Evolutionary conservation across 2,113 vertebrate species (phyloP).

Genomic region (Petromus typicus): DNA sequence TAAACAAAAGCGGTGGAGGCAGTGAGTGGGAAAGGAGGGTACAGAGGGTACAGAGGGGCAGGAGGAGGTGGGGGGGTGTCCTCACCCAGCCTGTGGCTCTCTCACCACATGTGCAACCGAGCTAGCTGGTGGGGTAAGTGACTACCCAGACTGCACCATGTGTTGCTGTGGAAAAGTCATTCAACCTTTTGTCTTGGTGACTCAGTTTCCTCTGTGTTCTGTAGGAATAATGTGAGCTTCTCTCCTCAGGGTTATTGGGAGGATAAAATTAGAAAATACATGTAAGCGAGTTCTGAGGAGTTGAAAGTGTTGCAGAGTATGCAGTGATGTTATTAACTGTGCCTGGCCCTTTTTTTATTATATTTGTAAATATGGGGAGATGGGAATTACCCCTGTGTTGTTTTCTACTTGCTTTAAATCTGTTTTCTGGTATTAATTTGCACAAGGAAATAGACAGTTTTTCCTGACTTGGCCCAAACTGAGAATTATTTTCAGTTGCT

Average conservation of each 20-base stretch:
- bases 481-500: conserved; percentile 50
- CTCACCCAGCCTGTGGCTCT: neutral
- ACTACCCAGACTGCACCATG: neutral
- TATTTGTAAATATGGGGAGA: neutral
- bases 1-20: neutral
- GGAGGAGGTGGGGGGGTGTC: neutral
- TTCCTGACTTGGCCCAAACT: conserved; percentile 41
- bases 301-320: conserved; percentile 2
- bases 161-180: neutral
- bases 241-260: neutral
- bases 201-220: conserved; percentile 40
- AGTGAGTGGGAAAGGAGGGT: neutral
- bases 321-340: neutral
- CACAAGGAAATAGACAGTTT: conserved; percentile 49
- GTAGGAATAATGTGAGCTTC: neutral
- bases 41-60: neutral
- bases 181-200: neutral
- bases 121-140: neutral
- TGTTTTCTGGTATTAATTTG: conserved; percentile 60
- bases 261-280: conserved; percentile 21
- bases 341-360: neutral
- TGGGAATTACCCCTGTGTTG: neutral
- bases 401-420: conserved; percentile 41
- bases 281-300: neutral
- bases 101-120: neutral